These are phyloP conservation scores for Willisornis vidua DNA, from an alignment of 2,113 vertebrate species.

Conservation along the genomic window DNA sequence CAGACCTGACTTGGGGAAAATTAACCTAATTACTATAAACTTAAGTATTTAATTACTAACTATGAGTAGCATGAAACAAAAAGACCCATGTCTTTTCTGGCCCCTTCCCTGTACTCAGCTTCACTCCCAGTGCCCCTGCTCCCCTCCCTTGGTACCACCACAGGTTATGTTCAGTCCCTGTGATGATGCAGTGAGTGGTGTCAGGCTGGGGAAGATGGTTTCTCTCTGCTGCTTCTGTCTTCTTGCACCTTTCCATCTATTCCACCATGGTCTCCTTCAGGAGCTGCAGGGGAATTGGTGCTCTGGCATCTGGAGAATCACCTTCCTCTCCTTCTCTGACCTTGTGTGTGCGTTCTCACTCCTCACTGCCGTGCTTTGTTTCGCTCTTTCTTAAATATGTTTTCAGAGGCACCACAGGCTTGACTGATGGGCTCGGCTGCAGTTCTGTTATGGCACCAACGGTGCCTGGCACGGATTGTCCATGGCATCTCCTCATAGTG, in stretches of 20 bases:
- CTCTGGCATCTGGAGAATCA: background rate
- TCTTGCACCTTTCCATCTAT: background rate
- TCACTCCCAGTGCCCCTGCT: background rate
- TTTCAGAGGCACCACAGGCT: background rate
- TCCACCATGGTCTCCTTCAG: background rate
- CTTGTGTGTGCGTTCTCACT: background rate
- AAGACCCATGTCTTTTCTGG: background rate
- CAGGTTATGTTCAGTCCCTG: background rate
- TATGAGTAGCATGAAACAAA: background rate
- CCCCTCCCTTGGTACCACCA: background rate
- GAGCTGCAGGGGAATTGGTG: background rate
- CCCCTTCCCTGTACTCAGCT: background rate
- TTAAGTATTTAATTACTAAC: background rate
- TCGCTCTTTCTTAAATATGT: background rate
- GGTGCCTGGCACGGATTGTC: background rate
- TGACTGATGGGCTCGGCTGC: background rate
- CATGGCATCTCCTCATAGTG: background rate
- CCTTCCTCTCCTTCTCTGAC: background rate
- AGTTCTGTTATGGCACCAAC: background rate
- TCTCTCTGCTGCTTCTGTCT: background rate
- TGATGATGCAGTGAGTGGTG: background rate
- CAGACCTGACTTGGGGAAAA: background rate
- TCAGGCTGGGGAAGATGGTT: background rate
- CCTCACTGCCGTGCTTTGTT: background rate
- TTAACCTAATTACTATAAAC: background rate